Evolutionary conservation across 2,888 invertebrate genomes (phyloP), one percentile per base, ranked within the genome.

Genomic region (Ornithoptera alexandrae): DNA sequence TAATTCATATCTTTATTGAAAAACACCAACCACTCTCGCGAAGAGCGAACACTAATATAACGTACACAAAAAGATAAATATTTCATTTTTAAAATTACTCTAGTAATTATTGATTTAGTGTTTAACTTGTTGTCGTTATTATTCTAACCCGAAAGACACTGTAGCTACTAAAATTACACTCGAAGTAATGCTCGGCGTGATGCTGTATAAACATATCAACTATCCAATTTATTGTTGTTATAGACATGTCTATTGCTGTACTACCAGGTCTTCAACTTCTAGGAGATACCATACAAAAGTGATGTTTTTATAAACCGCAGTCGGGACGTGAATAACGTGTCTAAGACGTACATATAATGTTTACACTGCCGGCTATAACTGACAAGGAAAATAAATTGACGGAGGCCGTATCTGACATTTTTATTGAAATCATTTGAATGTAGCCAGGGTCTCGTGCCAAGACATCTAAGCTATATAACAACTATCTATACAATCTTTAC

Each of bases 401-500:
- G 67, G 30, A 30, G 39, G 67, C 24, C 53, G 18, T 61, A 42
- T 39, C 36, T 53, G 42, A 62, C 67, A 62, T 62, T 56, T 67
- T 67, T 62, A 56, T 67, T 67, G 56, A 67, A 39, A 62, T 30
- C 36, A 60, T 60, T 66, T 66, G 42, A 66, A 42, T 66, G 30
- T 60, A 60, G 24, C 60, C 30, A 42, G 10, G 57, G 53, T 53
- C 53, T 53, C 18, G 53, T 53, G 53, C 53, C 53, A 53, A 53
- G 53, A 53, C 53, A n/a, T 4, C 53, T 53, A 53, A 53, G 15
- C 53, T n/a, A 12, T 65, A 65, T 22, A 65, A 65, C 20, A 39
- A 20, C 70, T 78, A 81, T 77, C 80, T 82, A 76, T 80, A 30
- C 24, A 80, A 79, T 30, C 30, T 30, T 30, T 30, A 30, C 24